phyloP scores from a whole-genome alignment of 2,113 vertebrate genomes.

The Megaceryle torquata region DNA sequence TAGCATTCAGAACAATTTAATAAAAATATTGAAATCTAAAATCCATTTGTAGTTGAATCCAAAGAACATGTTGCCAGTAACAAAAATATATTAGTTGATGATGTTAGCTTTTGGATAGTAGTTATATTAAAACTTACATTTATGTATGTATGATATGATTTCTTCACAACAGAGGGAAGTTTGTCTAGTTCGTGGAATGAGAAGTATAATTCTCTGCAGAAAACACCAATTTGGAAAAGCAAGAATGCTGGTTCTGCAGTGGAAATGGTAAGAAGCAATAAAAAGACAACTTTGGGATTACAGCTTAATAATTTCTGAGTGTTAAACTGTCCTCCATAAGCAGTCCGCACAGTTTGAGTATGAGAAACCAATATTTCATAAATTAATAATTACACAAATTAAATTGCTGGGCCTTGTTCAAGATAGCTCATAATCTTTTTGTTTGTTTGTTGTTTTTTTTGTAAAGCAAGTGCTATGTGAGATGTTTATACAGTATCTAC shows the following conservation, averaged over 20 bases:
- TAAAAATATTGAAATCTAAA: not conserved
- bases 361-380: not conserved
- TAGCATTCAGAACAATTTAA: not conserved
- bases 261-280: conserved; percentile 85
- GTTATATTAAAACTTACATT: not conserved
- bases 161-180: conserved; percentile 86
- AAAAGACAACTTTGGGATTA: not conserved
- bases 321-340: not conserved
- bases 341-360: not conserved
- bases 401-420: not conserved
- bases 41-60: not conserved
- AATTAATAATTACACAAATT: not conserved
- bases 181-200: conserved; percentile 96
- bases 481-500: not conserved
- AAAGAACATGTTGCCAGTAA: not conserved
- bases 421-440: not conserved
- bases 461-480: not conserved
- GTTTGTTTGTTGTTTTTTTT: not conserved
- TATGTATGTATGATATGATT: not conserved
- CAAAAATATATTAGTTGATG: not conserved
- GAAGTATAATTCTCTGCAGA: conserved; percentile 89
- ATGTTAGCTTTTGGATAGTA: not conserved
- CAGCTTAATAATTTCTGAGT: not conserved
- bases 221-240: conserved; percentile 89
- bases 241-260: conserved; percentile 80